Evolutionary conservation across 2,888 invertebrate species (phyloP).

Genomic region (Pasiphila rectangulata): DNA sequence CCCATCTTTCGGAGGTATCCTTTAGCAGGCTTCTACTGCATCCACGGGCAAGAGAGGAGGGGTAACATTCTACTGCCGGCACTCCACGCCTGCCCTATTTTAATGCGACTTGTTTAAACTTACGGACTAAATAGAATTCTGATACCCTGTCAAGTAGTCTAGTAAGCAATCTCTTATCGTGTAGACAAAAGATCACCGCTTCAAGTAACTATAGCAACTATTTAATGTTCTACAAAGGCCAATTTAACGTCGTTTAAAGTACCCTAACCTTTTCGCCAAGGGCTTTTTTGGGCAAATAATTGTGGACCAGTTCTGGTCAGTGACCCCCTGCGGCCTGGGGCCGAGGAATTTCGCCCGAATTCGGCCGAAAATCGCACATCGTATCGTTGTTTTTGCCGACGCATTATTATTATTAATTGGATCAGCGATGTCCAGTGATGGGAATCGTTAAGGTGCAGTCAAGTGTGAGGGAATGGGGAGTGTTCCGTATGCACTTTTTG

Average conservation of each 20-base stretch:
- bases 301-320: slow-evolving; percentile 63
- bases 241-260: slow-evolving; percentile 41
- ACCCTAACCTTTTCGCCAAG: slow-evolving; percentile 48
- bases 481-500: no score
- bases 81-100: no score
- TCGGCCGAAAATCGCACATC: slow-evolving; percentile 71
- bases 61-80: no score
- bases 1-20: no score
- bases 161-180: no score
- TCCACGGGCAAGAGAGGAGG: no score
- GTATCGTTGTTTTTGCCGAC: slow-evolving; percentile 68
- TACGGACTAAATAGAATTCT: no score
- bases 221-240: slow-evolving; percentile 22
- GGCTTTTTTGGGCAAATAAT: slow-evolving; percentile 72
- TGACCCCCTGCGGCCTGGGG: slow-evolving; percentile 51
- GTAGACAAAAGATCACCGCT: background rate
- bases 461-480: slow-evolving; percentile 34
- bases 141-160: no score
- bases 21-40: no score
- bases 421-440: slow-evolving; percentile 62
- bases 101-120: no score
- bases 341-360: slow-evolving; percentile 70
- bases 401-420: slow-evolving; percentile 78
- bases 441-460: slow-evolving; percentile 55
- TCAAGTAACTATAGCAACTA: slow-evolving; percentile 1